Conservation (phyloP, 2,797 vertebrate genomes). For the Acanthurus lineatus region DNA sequence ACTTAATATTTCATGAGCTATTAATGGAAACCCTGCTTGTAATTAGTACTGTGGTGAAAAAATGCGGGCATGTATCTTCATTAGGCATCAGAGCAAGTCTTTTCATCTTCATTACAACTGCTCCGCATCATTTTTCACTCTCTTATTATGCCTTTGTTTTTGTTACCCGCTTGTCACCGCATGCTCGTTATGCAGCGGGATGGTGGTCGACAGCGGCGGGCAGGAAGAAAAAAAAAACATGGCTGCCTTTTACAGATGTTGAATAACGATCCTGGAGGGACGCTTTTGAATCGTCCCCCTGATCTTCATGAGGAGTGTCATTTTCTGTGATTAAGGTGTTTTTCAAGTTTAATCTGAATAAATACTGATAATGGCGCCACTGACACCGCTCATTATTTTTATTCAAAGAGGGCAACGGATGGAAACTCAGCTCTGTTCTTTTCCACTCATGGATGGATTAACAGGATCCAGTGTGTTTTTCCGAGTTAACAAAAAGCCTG, state of each 20-base stretch:
- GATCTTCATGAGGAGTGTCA: constrained; percentile 23
- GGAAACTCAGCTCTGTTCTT: constrained; percentile 43
- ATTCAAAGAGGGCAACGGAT: constrained; percentile 34
- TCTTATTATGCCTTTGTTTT: constrained; percentile 81
- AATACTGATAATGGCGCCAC: constrained; percentile 45
- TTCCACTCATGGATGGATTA: not conserved
- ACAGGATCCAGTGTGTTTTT: constrained; percentile 37
- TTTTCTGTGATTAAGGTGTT: constrained; percentile 61
- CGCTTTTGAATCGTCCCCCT: constrained; percentile 3
- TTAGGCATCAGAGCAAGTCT: constrained; percentile 79
- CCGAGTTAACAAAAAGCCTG: constrained; percentile 4
- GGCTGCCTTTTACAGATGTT: constrained; percentile 47
- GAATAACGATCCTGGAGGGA: constrained; percentile 50
- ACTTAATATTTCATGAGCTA: constrained; percentile 89
- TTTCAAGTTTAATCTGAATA: constrained; percentile 60
- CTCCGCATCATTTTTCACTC: constrained; percentile 79
- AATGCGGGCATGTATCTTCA: constrained; percentile 84
- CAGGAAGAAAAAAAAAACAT: constrained; percentile 35
- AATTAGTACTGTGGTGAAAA: constrained; percentile 85
- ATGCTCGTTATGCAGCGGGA: constrained; percentile 57
- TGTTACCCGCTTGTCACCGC: constrained; percentile 60
- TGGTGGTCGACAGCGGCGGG: constrained; percentile 27
- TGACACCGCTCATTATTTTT: constrained; percentile 49
- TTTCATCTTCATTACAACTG: constrained; percentile 86
- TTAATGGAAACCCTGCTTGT: constrained; percentile 82